These are phyloP conservation scores for Sebastes vulpes DNA, from an alignment of 2,797 vertebrate species.

Conservation along the genomic window DNA sequence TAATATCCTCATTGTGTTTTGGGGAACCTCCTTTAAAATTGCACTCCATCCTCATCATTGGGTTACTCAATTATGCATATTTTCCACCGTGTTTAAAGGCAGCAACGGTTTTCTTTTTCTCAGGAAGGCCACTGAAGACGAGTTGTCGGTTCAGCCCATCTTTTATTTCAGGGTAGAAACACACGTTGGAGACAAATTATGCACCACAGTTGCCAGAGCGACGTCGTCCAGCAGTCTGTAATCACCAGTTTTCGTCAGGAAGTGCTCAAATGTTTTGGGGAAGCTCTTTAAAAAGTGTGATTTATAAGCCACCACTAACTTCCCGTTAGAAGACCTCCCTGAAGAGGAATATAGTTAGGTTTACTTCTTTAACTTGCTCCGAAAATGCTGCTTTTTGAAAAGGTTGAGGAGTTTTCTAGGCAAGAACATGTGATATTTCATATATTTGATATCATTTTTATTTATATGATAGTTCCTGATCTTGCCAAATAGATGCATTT, in stretches of 20 bases:
- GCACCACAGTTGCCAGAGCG: slow-evolving; percentile 64
- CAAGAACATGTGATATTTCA: too few species aligned
- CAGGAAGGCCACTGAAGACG: slow-evolving; percentile 16
- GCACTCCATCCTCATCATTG: background rate
- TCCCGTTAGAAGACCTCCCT: slow-evolving; percentile 62
- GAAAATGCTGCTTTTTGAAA: background rate
- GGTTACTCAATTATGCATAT: slow-evolving; percentile 34
- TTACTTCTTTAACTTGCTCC: background rate
- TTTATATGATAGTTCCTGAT: background rate
- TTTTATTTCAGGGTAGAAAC: slow-evolving; percentile 66
- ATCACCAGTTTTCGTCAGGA: slow-evolving; percentile 68
- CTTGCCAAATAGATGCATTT: too few species aligned
- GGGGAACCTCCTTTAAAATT: slow-evolving; percentile 34
- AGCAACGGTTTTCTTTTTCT: slow-evolving; percentile 1
- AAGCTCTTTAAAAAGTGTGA: slow-evolving; percentile 65
- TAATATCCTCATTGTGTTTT: slow-evolving; percentile 26
- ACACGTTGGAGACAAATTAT: slow-evolving; percentile 67
- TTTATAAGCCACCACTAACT: slow-evolving; percentile 58
- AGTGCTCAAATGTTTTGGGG: slow-evolving; percentile 66
- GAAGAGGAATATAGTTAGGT: background rate
- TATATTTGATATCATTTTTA: too few species aligned
- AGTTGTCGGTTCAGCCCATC: slow-evolving; percentile 55
- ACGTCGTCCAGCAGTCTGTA: slow-evolving; percentile 62
- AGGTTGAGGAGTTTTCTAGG: too few species aligned
- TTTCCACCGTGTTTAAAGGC: slow-evolving; percentile 40